Conservation (phyloP, 2,113 vertebrate species). For the Struthidea cinerea region DNA sequence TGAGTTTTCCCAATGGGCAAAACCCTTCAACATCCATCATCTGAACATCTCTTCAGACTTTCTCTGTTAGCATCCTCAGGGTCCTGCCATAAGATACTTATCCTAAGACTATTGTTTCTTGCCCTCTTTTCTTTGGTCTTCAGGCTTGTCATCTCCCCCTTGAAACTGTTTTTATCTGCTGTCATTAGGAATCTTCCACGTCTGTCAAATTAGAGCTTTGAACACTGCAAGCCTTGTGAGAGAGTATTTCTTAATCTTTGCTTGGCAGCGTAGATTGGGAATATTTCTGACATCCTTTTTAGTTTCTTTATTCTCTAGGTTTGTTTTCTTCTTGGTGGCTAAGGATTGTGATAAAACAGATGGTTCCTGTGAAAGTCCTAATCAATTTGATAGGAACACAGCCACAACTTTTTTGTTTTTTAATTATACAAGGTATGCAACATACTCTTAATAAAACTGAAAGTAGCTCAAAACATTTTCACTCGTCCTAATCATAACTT, state of each 20-base stretch:
- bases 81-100: background rate
- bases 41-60: background rate
- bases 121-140: background rate
- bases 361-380: background rate
- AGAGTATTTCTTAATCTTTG: background rate
- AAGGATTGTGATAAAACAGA: background rate
- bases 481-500: background rate
- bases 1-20: background rate
- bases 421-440: background rate
- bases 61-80: background rate
- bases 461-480: background rate
- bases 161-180: background rate
- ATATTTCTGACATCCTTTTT: background rate
- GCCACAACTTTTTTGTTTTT: fast-evolving
- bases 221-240: background rate
- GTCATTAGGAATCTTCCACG: background rate
- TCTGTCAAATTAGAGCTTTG: background rate
- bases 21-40: background rate
- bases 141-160: background rate
- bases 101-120: background rate
- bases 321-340: background rate
- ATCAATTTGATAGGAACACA: background rate
- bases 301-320: background rate
- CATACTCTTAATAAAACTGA: background rate
- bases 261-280: background rate